phyloP scores from a whole-genome alignment of 2,113 vertebrate species.

The Recurvirostra avosetta region DNA sequence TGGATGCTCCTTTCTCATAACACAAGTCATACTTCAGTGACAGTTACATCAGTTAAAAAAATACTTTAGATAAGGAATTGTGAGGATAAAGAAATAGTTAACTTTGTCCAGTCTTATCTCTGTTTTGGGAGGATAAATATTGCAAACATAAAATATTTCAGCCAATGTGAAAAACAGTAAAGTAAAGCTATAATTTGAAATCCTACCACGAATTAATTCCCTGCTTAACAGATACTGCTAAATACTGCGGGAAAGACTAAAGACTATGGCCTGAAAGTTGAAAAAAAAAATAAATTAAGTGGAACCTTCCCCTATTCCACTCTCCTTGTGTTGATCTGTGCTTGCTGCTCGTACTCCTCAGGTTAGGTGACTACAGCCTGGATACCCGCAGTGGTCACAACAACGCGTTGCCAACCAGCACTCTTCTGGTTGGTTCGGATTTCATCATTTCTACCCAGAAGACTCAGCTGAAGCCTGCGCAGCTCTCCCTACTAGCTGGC shows the following conservation, averaged over 20 bases:
- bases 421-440: background rate
- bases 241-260: background rate
- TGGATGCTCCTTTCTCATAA: background rate
- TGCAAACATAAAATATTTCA: background rate
- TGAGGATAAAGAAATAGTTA: background rate
- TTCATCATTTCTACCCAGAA: background rate
- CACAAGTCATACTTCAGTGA: background rate
- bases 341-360: background rate
- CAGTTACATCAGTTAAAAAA: background rate
- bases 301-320: background rate
- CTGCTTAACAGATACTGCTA: background rate
- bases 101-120: background rate
- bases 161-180: background rate
- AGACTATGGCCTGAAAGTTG: background rate
- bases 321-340: background rate
- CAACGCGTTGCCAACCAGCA: background rate
- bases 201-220: background rate
- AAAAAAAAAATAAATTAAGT: background rate
- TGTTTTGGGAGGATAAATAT: background rate
- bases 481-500: background rate
- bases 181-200: background rate
- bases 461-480: background rate
- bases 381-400: background rate
- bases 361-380: background rate
- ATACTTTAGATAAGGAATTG: background rate